These are phyloP conservation scores for Scalopus aquaticus DNA, from an alignment of 2,113 vertebrate genomes.

Conservation along the genomic window DNA sequence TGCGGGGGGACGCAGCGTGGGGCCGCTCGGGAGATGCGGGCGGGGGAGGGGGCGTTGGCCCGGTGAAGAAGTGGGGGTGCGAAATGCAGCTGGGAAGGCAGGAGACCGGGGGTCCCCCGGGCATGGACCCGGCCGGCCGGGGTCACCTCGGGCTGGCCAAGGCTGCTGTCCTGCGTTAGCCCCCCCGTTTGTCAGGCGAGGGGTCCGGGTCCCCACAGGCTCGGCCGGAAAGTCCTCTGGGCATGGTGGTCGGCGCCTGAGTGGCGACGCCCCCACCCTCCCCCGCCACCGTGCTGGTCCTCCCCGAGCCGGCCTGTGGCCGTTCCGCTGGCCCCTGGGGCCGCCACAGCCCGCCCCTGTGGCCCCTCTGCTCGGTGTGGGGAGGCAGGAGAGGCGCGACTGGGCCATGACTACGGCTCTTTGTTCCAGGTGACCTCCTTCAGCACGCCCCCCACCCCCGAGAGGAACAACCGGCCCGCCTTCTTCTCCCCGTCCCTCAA, in stretches of 20 bases:
- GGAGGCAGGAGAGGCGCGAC: not conserved
- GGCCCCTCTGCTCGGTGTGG: too few relatives aligned
- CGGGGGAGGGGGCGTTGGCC: too few relatives aligned
- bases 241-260: not conserved
- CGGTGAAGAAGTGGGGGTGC: not conserved
- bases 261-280: too few relatives aligned
- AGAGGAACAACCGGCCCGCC: slow-evolving; percentile 94
- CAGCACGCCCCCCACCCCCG: slow-evolving; percentile 96
- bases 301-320: too few relatives aligned
- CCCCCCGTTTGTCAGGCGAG: accelerated
- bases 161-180: not conserved
- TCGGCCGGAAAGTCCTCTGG: too few relatives aligned
- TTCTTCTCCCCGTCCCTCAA: slow-evolving; percentile 98
- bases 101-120: not conserved
- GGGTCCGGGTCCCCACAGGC: too few relatives aligned
- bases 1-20: too few relatives aligned
- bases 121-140: not conserved
- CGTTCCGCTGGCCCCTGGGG: too few relatives aligned
- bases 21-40: too few relatives aligned
- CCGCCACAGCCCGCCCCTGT: too few relatives aligned
- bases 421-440: slow-evolving; percentile 94
- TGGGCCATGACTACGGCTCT: not conserved
- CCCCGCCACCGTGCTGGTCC: too few relatives aligned
- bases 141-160: not conserved
- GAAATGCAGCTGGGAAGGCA: not conserved